Conservation (phyloP, 1,140 invertebrate genomes). For the Proctacanthus coquilletti region DNA sequence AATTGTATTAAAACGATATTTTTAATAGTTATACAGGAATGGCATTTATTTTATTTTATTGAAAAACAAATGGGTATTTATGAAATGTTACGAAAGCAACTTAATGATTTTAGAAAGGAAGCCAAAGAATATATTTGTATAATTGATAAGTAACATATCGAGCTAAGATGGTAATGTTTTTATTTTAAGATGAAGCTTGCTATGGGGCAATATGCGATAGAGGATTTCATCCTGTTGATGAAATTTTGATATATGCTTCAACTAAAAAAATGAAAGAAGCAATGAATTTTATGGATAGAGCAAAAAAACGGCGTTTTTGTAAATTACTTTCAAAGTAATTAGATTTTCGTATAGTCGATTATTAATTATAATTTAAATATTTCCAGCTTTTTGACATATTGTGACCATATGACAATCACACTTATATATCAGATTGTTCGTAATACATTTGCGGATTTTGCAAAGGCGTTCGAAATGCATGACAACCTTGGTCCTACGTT, state of each 20-base stretch:
- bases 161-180: constrained; percentile 37
- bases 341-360: too few species aligned
- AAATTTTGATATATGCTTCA: constrained; percentile 35
- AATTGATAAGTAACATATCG: constrained; percentile 33
- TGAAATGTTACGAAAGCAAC: constrained; percentile 13
- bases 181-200: constrained; percentile 53
- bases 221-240: constrained; percentile 55
- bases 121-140: constrained; percentile 15
- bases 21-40: constrained; percentile 34
- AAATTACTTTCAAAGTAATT: constrained; percentile 48
- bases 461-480: constrained; percentile 14
- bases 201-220: constrained; percentile 51
- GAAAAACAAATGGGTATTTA: constrained; percentile 42
- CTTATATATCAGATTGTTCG: constrained; percentile 19
- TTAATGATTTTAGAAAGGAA: constrained; percentile 17
- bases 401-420: constrained; percentile 18
- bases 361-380: constrained; percentile 2
- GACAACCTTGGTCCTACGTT: constrained; percentile 14
- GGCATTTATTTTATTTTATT: constrained; percentile 46
- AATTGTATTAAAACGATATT: constrained; percentile 1
- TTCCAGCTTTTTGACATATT: constrained; percentile 17
- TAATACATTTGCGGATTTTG: constrained; percentile 16
- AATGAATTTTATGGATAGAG: constrained; percentile 70
- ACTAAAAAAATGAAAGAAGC: constrained; percentile 38
- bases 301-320: constrained; percentile 61